phyloP scores from a whole-genome alignment of 1,140 invertebrate species.

The Drosophila kurseongensis region DNA sequence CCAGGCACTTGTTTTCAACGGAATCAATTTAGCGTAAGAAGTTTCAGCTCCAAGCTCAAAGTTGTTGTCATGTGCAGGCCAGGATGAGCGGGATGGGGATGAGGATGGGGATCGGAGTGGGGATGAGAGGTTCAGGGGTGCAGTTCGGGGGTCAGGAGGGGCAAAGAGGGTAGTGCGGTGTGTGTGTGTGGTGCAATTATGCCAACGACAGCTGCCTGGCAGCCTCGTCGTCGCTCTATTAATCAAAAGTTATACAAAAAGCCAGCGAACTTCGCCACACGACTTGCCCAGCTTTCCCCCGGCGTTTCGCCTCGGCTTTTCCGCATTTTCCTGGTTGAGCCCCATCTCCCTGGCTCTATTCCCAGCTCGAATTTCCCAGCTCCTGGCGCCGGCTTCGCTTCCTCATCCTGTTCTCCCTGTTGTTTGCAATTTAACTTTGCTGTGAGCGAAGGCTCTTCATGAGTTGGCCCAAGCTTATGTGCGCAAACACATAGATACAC shows the following conservation, averaged over 20 bases:
- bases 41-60: slow-evolving; percentile 50
- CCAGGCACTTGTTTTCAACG: slow-evolving; percentile 68
- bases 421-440: slow-evolving; percentile 80
- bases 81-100: background rate
- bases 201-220: slow-evolving; percentile 58
- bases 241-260: slow-evolving; percentile 82
- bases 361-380: slow-evolving; percentile 27
- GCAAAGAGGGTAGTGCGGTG: slow-evolving; percentile 8
- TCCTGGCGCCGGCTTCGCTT: slow-evolving; percentile 20
- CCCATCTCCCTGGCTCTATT: slow-evolving; percentile 17
- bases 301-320: background rate
- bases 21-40: slow-evolving; percentile 81
- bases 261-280: slow-evolving; percentile 75
- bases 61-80: slow-evolving; percentile 68
- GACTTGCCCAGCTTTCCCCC: slow-evolving; percentile 13
- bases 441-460: slow-evolving; percentile 48
- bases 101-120: background rate
- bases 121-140: background rate
- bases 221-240: slow-evolving; percentile 64
- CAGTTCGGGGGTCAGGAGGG: slow-evolving; percentile 6
- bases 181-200: slow-evolving; percentile 71
- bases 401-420: slow-evolving; percentile 36
- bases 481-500: slow-evolving; percentile 18
- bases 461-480: slow-evolving; percentile 50
- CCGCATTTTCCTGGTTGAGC: slow-evolving; percentile 5